Base-by-base conservation (phyloP, 2,797 vertebrate species). In the Selene dorsalis region DNA sequence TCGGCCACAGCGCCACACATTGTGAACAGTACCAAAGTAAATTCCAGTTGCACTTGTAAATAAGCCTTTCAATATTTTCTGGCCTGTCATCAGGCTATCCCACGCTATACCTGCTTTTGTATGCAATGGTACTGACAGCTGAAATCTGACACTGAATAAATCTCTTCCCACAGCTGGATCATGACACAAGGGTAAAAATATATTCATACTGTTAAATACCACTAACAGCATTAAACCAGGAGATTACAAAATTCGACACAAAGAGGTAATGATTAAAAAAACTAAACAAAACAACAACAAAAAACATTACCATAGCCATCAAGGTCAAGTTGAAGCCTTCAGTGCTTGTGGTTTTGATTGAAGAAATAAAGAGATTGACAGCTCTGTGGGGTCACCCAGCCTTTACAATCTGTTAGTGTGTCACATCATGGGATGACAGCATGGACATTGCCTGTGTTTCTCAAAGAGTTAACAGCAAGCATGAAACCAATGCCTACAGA, bases 391-490 rank as follows among this genome's bases (percentile, higher is more conserved):
- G 63, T 60, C 50, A 62, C 28, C 28, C 59, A 56, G 24, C 30
- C 4, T 59, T 59, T 8, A 30, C 75, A 76, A 70, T 81, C 59
- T 77, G 62, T 75, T 69, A 32, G 1, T 3, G n/a, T 17, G 38
- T 38, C 3, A 28, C 69, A 71, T 67, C 62, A 64, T 4, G 16
- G 48, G 52, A 75, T 35, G 72, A 63, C 28, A 22, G 56, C 55
- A 64, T 16, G 62, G 52, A 30, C 45, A n/a, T n/a, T 30, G 18
- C 48, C 50, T 55, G 53, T 68, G 76, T 50, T 64, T 84, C 39
- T 59, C 18, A 53, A 60, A 71, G 39, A 71, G 77, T 80, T 78
- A 72, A 70, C 50, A 73, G 67, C 24, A 22, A 80, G 65, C 35
- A 32, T 32, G 57, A 68, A 65, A 47, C 65, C 64, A 5, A 26